Evolutionary conservation across 2,113 vertebrate genomes (phyloP).

Genomic region (Chamaea fasciata): DNA sequence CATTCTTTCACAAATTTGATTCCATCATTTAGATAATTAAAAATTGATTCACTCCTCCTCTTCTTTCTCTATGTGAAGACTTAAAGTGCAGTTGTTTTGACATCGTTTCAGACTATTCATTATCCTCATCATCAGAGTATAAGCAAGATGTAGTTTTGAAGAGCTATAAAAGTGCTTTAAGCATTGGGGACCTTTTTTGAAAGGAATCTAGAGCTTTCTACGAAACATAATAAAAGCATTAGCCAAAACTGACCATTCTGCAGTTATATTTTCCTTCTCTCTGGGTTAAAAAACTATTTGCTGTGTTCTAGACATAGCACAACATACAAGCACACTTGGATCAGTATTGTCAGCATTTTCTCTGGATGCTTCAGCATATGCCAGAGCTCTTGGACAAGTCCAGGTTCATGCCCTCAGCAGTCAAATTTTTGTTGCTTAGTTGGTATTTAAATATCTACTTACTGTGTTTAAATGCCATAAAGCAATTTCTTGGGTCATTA

Average conservation of each 20-base stretch:
- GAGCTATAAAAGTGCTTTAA: neutral
- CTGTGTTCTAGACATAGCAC: neutral
- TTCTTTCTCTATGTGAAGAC: neutral
- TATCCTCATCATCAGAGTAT: neutral
- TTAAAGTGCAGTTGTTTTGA: neutral
- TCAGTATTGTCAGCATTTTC: neutral
- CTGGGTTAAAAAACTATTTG: neutral
- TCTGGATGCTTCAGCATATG: neutral
- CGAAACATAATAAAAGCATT: neutral
- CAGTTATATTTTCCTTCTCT: neutral
- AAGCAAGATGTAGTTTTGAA: neutral
- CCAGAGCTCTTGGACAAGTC: neutral
- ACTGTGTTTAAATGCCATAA: neutral
- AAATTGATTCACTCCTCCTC: neutral
- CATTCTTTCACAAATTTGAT: neutral
- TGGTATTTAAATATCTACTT: neutral
- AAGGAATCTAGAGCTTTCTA: neutral
- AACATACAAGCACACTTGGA: too few species aligned
- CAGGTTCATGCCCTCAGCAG: neutral
- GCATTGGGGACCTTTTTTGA: neutral
- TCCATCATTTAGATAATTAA: neutral
- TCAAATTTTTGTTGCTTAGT: neutral
- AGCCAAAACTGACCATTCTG: neutral
- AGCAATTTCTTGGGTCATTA: neutral
- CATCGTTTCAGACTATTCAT: neutral